Evolutionary conservation across 2,797 vertebrate species (phyloP).

Genomic region (Natrix natrix): DNA sequence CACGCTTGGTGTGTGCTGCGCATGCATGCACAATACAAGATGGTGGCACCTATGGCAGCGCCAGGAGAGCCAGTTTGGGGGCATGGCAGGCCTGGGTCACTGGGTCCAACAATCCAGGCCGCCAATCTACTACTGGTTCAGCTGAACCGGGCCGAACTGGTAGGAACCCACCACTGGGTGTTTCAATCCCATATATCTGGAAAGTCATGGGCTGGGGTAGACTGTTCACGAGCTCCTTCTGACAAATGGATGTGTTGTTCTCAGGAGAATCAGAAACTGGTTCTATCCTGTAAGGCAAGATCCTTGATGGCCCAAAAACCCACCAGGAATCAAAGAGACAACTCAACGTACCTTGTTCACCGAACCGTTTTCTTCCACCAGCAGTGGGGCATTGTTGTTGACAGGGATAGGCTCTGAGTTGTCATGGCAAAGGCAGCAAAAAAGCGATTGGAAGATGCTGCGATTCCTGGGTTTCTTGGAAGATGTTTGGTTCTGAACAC

Average conservation of each 20-base stretch:
- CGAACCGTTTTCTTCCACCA: slow-evolving; percentile 85
- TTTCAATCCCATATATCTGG: neutral
- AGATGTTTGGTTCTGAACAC: slow-evolving; percentile 67
- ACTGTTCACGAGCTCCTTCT: neutral
- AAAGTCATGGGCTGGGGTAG: neutral
- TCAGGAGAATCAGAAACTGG: neutral
- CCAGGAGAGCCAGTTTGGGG: too few relatives aligned
- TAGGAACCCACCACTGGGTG: too few relatives aligned
- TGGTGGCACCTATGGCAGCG: too few relatives aligned
- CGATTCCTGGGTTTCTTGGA: slow-evolving; percentile 78
- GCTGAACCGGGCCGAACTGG: too few relatives aligned
- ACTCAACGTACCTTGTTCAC: slow-evolving; percentile 78
- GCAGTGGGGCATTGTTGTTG: slow-evolving; percentile 78
- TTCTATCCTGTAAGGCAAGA: neutral
- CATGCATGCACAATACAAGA: too few relatives aligned
- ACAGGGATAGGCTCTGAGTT: slow-evolving; percentile 74
- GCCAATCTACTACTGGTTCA: too few relatives aligned
- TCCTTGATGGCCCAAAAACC: neutral
- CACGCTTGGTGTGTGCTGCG: too few relatives aligned
- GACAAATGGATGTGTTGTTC: neutral
- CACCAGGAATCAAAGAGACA: too few relatives aligned
- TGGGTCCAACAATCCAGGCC: too few relatives aligned
- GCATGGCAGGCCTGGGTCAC: too few relatives aligned
- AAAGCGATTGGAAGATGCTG: slow-evolving; percentile 78
- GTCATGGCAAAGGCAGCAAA: slow-evolving; percentile 83